Percentiles rank a stretch among this genome's conserved stretches.
phyloP scores from a whole-genome alignment of 2,113 vertebrate species.

The Aleadryas rufinucha region DNA sequence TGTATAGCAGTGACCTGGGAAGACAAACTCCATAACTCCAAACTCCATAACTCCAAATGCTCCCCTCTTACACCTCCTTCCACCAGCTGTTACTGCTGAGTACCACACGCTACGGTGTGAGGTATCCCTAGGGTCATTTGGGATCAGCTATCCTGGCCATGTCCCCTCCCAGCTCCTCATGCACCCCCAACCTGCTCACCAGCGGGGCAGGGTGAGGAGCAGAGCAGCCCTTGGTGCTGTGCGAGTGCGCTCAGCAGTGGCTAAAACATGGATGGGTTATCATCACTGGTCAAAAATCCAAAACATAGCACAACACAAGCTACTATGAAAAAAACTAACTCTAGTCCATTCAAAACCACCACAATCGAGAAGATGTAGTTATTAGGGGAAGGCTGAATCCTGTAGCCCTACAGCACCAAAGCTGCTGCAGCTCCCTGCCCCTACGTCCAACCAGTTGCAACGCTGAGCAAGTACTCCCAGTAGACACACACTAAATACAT shows the following conservation, averaged over 20 bases:
- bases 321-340: not conserved
- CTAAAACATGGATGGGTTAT: not conserved
- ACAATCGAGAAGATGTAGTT: not conserved
- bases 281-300: not conserved
- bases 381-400: not conserved
- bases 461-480: not conserved
- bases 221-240: not conserved
- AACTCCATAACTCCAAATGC: fast-evolving
- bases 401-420: not conserved
- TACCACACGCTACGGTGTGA: fast-evolving
- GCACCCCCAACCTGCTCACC: not conserved
- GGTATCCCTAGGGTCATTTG: not conserved
- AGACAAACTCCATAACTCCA: fast-evolving
- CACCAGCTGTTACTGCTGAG: not conserved
- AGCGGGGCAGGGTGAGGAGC: not conserved
- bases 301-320: not conserved
- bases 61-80: not conserved
- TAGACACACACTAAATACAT: fast-evolving
- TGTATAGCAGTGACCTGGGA: fast-evolving
- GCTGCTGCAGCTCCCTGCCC: not conserved
- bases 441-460: not conserved
- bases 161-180: not conserved
- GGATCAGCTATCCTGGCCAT: not conserved
- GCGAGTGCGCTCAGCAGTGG: not conserved
- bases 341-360: not conserved